Conservation (phyloP, 2,888 invertebrate species). For the Tiliacea citrago region DNA sequence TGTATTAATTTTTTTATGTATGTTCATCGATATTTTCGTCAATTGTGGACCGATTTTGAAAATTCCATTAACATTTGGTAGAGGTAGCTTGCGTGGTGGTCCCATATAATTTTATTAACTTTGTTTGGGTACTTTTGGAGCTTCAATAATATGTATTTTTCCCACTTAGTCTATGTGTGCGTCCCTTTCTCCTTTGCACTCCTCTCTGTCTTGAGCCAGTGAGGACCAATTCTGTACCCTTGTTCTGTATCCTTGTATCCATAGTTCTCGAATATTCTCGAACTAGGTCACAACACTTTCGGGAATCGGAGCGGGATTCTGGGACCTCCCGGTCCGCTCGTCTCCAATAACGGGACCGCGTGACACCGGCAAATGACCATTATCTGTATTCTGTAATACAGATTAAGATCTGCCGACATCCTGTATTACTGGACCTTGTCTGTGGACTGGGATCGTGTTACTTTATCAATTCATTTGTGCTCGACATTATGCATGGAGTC, state of each 20-base stretch:
- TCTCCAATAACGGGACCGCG: constrained; percentile 32
- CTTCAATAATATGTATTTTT: too few species aligned
- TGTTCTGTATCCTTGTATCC: background rate
- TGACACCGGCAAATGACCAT: constrained; percentile 48
- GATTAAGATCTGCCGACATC: constrained; percentile 13
- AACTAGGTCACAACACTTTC: constrained; percentile 50
- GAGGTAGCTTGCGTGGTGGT: too few species aligned
- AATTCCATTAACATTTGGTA: too few species aligned
- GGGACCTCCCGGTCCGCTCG: constrained; percentile 15
- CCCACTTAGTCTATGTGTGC: too few species aligned
- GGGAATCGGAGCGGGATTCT: constrained; percentile 8
- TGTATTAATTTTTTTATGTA: too few species aligned
- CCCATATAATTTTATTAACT: too few species aligned
- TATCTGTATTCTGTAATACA: constrained; percentile 44
- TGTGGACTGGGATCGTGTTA: constrained; percentile 16
- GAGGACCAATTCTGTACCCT: too few species aligned
- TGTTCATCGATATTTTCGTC: too few species aligned
- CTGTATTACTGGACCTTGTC: constrained; percentile 3
- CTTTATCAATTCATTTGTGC: constrained; percentile 4
- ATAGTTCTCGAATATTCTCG: constrained; percentile 34
- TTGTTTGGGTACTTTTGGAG: too few species aligned
- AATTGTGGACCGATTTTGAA: too few species aligned
- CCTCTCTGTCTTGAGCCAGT: too few species aligned
- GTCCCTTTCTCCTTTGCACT: too few species aligned
- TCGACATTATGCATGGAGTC: constrained; percentile 1